Percentiles rank a stretch among this genome's conserved stretches.
These are phyloP conservation scores for Manis pentadactyla DNA, from an alignment of 2,797 vertebrate species.

Conservation along the genomic window DNA sequence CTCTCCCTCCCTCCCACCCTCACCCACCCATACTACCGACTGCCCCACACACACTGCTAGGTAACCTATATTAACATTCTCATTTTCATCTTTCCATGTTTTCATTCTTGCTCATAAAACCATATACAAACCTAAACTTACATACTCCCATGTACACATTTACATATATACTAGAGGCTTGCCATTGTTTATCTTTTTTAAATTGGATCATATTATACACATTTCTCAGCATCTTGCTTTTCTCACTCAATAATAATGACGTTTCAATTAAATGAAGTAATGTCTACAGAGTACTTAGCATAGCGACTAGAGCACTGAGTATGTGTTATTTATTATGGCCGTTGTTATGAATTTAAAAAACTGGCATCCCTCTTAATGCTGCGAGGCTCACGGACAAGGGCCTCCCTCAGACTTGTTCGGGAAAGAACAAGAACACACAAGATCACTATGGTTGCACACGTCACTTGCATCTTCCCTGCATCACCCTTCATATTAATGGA, in stretches of 20 bases:
- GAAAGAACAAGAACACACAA: background rate
- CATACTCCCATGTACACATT: slow-evolving; percentile 8
- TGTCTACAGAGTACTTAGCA: slow-evolving; percentile 38
- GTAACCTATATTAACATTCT: background rate
- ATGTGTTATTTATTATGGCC: slow-evolving; percentile 44
- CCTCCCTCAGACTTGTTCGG: background rate
- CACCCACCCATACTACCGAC: background rate
- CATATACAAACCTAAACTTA: background rate
- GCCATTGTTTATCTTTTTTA: slow-evolving; percentile 51
- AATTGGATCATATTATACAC: slow-evolving; percentile 36
- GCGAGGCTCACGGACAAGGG: background rate
- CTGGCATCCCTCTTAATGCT: background rate
- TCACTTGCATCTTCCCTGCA: background rate
- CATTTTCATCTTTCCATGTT: background rate
- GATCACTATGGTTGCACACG: background rate
- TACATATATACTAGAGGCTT: background rate
- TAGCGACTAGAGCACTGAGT: background rate
- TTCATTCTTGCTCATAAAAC: slow-evolving; percentile 51
- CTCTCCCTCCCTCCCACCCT: background rate
- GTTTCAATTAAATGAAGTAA: slow-evolving; percentile 67
- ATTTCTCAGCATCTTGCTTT: slow-evolving; percentile 56
- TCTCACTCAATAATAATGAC: slow-evolving; percentile 59
- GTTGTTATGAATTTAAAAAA: background rate
- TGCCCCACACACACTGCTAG: background rate
- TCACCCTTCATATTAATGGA: background rate